Percentiles rank a stretch among this genome's conserved stretches.
Evolutionary conservation across 2,113 vertebrate genomes (phyloP).

Genomic region (Machaerirhynchus nigripectus): DNA sequence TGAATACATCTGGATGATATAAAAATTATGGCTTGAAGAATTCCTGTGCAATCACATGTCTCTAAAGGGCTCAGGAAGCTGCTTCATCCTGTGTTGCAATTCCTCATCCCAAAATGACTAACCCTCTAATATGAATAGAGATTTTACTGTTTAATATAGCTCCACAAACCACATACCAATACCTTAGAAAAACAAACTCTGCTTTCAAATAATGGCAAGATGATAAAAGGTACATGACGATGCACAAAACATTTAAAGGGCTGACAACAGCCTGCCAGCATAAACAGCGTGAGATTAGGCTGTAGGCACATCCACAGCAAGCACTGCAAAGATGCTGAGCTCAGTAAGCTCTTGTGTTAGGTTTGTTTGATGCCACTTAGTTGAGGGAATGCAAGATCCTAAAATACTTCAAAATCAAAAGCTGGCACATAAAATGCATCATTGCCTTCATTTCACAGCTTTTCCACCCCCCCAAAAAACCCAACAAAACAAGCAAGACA

Average conservation of each 20-base stretch:
- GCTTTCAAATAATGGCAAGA: constrained; percentile 19
- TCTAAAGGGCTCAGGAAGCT: neutral
- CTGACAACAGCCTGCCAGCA: neutral
- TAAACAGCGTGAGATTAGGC: neutral
- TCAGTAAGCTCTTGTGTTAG: neutral
- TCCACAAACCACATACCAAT: neutral
- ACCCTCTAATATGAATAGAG: neutral
- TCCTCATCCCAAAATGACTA: constrained; percentile 2
- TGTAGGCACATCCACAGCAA: neutral
- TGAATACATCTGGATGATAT: neutral
- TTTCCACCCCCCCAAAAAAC: accelerated
- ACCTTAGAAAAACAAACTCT: neutral
- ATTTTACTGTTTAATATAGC: constrained; percentile 30
- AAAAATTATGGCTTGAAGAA: constrained; percentile 8
- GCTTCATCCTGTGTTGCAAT: neutral
- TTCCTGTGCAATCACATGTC: neutral
- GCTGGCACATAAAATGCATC: neutral
- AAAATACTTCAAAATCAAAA: neutral
- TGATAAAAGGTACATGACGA: neutral
- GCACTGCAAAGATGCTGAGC: neutral
- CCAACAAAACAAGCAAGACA: neutral
- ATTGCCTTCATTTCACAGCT: neutral
- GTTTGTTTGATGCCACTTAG: neutral
- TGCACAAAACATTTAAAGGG: neutral
- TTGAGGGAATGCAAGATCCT: neutral